Base-by-base conservation (phyloP, 92 coral and sea anemone species). In the Umimayanthus kanabou region DNA sequence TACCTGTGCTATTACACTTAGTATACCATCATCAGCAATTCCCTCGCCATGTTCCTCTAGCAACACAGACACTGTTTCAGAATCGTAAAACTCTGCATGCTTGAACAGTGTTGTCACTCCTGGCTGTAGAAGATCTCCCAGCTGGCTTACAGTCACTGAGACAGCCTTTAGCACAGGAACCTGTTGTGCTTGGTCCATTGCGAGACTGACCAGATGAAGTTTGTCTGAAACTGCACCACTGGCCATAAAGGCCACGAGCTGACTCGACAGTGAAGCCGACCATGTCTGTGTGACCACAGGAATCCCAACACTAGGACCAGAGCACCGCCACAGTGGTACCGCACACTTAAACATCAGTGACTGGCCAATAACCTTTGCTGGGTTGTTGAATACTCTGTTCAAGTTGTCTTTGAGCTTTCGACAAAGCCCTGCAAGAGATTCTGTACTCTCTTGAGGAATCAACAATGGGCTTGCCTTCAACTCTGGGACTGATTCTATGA, bases 341-440 rank as follows among this genome's bases (percentile, higher is more conserved):
- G 75, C 81, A 66, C 86, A 86, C 80, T 91, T 92, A 80, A 95
- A 95, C 23, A 86, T 78, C 88, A 97, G 82, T 18, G 98, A 92
- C 70, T 91, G 93, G 79, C 96, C 95, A n/a, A 96, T 85, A 10
- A 93, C 77, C 74, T 86, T 85, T 20, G 92, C 87, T 43, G 95
- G 90, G 75, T 90, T 92, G 55, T 82, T 81, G 84, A 97, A 97
- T 30, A 92, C 91, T 76, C 58, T 45, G 58, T 83, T 85, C 4
- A 95, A 85, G 86, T 90, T 80, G 39, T 91, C 88, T 64, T 90
- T 93, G n/a, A 97, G 93, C 58, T 85, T 90, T 10, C 67, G 90
- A 49, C 93, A 89, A 42, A 97, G 94, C 33, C 89, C 94, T 0
- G 89, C 85, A 73, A 97, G 90, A 15, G 99, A 95, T 42, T 90